Evolutionary conservation across 2,797 vertebrate genomes (phyloP), one percentile per base, ranked within the genome.

Genomic region (Mormyrus proboscirostris): DNA sequence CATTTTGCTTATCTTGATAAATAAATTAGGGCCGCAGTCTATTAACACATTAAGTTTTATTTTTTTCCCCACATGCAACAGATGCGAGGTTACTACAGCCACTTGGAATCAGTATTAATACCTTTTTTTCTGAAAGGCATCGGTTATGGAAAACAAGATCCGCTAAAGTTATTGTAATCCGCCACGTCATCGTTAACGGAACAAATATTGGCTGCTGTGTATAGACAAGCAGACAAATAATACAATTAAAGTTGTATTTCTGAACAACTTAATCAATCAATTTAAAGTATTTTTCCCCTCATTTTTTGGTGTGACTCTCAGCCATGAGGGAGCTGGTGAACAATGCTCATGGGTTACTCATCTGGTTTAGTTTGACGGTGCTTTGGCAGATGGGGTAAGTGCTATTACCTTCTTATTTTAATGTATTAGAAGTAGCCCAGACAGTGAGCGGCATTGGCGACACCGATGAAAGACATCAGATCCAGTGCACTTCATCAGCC

Each of bases 271-370:
- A 25, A 87, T 51, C 59, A 51, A 88, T 89, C 12, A 7, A 73
- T 86, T 86, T 86, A n/a, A 51, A 19, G n/a, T 1, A 85, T 33
- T 49, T 88, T 19, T 89, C n/a, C 55, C 19, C 1, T 53, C 55
- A 76, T 91, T 91, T 93, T 91, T 91, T 93, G 94, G 90, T 93
- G 90, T 91, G 38, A 91, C 92, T 91, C 94, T 94, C 94, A 92
- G 95, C 92, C 90, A 97, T 98, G 98, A 97, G 96, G 96, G 95
- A 91, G 93, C 96, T 93, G 92, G 90, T 93, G 92, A 92, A 94
- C 91, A 92, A 93, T 79, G 92, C 95, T 93, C 94, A 91, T 90
- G 92, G 94, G 92, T 94, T 96, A 93, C 87, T 94, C 93, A 91
- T 95, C 96, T 93, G 94, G 96, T 89, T 96, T 96, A 88, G 91